Evolutionary conservation across 2,113 vertebrate species (phyloP).

Genomic region (Megaceryle torquata): DNA sequence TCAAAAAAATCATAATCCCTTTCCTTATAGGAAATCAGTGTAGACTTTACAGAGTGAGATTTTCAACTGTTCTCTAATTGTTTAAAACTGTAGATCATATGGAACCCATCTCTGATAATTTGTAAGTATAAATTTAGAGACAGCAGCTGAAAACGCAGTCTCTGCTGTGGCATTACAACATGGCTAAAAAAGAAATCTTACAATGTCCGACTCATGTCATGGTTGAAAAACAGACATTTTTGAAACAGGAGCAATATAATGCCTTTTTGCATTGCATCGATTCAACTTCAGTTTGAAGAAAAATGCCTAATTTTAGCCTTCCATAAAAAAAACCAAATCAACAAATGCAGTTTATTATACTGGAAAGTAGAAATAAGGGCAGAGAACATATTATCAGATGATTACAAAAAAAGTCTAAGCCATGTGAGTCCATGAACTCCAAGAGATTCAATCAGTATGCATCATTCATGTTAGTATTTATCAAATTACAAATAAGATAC

Average conservation of each 20-base stretch:
- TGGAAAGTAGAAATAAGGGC: not conserved
- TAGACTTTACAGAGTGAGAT: not conserved
- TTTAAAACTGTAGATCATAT: not conserved
- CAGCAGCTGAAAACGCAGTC: not conserved
- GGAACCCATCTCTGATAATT: not conserved
- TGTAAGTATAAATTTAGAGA: not conserved
- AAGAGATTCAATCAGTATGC: not conserved
- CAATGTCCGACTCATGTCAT: not conserved
- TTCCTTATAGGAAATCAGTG: not conserved
- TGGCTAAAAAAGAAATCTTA: not conserved
- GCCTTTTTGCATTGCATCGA: not conserved
- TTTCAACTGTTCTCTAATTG: not conserved
- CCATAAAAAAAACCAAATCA: not conserved
- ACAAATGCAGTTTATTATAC: not conserved
- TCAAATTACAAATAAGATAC: not conserved
- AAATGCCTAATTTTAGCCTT: not conserved
- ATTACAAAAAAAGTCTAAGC: not conserved
- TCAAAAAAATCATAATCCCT: not conserved
- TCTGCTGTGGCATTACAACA: not conserved
- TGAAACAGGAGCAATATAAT: not conserved
- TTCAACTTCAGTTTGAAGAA: not conserved
- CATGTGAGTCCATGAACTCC: not conserved
- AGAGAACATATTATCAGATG: not conserved
- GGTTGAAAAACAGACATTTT: not conserved
- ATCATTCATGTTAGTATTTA: not conserved